Base-by-base conservation (phyloP, 2,113 vertebrate species). In the Eurypyga helias region DNA sequence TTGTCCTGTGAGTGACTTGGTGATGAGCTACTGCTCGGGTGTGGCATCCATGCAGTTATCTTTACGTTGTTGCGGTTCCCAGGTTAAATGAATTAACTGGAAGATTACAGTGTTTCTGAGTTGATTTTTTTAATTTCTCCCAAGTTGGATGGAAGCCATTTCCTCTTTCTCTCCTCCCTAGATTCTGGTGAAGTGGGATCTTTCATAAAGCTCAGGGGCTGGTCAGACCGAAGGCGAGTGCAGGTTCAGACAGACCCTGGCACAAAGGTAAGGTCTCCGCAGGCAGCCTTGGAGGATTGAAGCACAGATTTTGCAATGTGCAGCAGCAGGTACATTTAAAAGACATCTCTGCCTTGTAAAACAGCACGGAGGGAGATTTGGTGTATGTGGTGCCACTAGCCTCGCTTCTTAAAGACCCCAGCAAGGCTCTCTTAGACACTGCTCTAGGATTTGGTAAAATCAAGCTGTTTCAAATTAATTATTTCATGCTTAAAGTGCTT, bases 151-250 rank as follows among this genome's bases (percentile, higher is more conserved):
- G 36, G 49, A 90, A 73, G 12, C 1, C 13, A 38, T 81, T 84
- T 84, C 25, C 4, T 66, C 26, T 81, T 70, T 77, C 20, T 75
- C 8, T 72, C n/a, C 14, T 89, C 7, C 13, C 31, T 48, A 46
- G 49, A 13, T 7, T 24, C 43, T 45, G 5, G 9, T 0, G 1
- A 61, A 34, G 14, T 11, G 5, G 13, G 33, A 83, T 15, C 45
- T 86, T 65, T 43, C 41, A 15, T 28, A 11, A 61, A 45, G 14
- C n/a, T 69, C 0, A 0, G 5, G 17, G 6, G 2, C 13, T 46
- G 21, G 3, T 54, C 31, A 21, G 28, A 41, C 33, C 0, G 0
- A 49, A 78, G 58, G 18, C 24, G 24, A 0, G 0, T 34, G 38
- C 46, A 60, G 73, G 36, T 73, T 17, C 52, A 71, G 43, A 9